These are phyloP conservation scores for Melanogrammus aeglefinus DNA, from an alignment of 2,797 vertebrate species.

Conservation along the genomic window DNA sequence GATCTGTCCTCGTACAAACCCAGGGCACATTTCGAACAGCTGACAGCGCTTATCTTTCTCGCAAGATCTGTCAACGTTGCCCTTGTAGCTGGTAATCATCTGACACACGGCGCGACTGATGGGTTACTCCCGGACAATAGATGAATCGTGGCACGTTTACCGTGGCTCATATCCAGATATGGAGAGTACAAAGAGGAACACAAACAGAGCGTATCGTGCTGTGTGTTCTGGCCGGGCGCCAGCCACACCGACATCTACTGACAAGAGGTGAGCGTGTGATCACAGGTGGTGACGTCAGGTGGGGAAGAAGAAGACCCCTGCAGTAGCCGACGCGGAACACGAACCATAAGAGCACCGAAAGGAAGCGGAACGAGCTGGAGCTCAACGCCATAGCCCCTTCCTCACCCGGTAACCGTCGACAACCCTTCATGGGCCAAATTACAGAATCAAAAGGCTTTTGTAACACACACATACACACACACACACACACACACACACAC, in stretches of 20 bases:
- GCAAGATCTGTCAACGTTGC: background rate
- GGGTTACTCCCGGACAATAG: background rate
- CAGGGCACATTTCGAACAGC: no score
- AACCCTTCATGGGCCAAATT: background rate
- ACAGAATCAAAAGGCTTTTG: background rate
- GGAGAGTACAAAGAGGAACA: background rate
- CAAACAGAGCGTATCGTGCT: background rate
- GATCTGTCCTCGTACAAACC: no score
- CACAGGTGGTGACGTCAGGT: background rate
- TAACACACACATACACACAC: background rate
- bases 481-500: conserved; percentile 1
- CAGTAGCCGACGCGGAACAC: background rate
- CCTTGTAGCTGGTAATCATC: background rate
- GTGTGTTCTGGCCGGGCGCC: background rate
- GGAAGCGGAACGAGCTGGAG: background rate
- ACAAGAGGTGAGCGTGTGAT: background rate
- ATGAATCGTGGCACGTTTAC: background rate
- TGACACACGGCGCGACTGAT: background rate
- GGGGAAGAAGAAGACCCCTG: background rate
- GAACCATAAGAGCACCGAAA: background rate
- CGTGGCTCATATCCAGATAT: background rate
- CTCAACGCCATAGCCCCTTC: background rate
- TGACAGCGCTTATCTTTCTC: background rate
- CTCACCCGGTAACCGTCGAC: background rate
- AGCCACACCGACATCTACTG: background rate